Evolutionary conservation across 2,888 invertebrate species (phyloP), one percentile per base, ranked within the genome.

Genomic region (Chrysolina americana): DNA sequence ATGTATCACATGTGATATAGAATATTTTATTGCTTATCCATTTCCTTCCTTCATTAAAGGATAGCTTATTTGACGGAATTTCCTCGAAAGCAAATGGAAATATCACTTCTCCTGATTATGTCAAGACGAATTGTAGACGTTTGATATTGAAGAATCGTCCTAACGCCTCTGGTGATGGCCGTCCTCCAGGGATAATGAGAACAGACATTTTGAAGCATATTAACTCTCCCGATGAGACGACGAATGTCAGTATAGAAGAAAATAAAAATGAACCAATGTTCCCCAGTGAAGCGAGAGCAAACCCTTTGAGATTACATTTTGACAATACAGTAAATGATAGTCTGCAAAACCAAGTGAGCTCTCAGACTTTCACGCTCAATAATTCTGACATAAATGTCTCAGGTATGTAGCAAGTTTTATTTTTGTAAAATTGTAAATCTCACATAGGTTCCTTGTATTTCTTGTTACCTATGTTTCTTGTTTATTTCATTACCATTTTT

Each of bases 51-150:
- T 47, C 28, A 13, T 75, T 78, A 41, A 85, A 94, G 91, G 94
- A 94, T 86, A 93, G 94, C 0, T 87, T 98, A 0, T 98, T 98
- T 87, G 97, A 96, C 83, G 97, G 78, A 0, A 62, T 81, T 44
- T 75, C 77, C 3, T 74, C 78, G 0, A 80, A 76, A 41, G n/a
- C 71, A 10, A 70, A 75, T 11, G 75, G 71, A 9, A 75, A 74
- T n/a, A 59, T 23, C 19, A 71, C 70, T 53, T 76, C 80, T 5
- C 76, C 76, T 11, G 80, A 79, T 15, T 83, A 83, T 62, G 66
- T 77, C 13, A 82, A 81, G 73, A 80, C 79, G 3, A 83, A 78
- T 48, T 80, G 79, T 28, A 76, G 83, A 6, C 75, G 81, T 15
- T 70, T 83, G 70, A 70, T 83, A 1, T 65, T 83, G 17, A 83